phyloP scores from a whole-genome alignment of 2,797 vertebrate genomes.

The Danio kyathit region DNA sequence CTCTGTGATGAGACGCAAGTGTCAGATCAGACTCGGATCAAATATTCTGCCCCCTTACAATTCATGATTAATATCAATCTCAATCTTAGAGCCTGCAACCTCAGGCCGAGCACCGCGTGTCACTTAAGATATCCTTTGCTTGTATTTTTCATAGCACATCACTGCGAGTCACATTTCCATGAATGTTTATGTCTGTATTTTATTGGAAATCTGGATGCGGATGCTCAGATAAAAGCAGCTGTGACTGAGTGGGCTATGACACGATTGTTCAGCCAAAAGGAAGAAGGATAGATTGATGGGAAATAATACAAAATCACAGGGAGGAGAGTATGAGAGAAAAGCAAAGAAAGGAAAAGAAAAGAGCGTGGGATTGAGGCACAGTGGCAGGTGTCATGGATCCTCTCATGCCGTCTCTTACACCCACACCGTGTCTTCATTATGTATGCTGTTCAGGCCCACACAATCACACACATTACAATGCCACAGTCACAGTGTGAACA shows the following conservation, averaged over 20 bases:
- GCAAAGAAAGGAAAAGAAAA: slow-evolving; percentile 48
- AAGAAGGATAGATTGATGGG: slow-evolving; percentile 32
- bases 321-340: slow-evolving; percentile 1
- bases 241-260: slow-evolving; percentile 33
- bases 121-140: slow-evolving; percentile 50
- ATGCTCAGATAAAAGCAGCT: slow-evolving; percentile 50
- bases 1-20: slow-evolving; percentile 5
- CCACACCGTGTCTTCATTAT: slow-evolving; percentile 57
- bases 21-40: slow-evolving; percentile 35
- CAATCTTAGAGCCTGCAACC: background rate
- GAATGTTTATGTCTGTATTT: slow-evolving; percentile 31
- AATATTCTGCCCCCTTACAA: slow-evolving; percentile 18
- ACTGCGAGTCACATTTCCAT: slow-evolving; percentile 37
- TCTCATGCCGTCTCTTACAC: slow-evolving; percentile 61
- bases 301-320: slow-evolving; percentile 47
- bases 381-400: slow-evolving; percentile 62
- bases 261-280: slow-evolving; percentile 29
- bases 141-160: slow-evolving; percentile 43
- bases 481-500: slow-evolving; percentile 54
- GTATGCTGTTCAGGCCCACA: slow-evolving; percentile 61
- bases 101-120: slow-evolving; percentile 24
- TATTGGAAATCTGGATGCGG: slow-evolving; percentile 30
- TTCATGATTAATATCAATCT: slow-evolving; percentile 20
- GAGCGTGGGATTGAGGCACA: slow-evolving; percentile 53
- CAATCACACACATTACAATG: slow-evolving; percentile 57